phyloP scores from a whole-genome alignment of 2,888 invertebrate genomes.

The Habrosyne pyritoides region DNA sequence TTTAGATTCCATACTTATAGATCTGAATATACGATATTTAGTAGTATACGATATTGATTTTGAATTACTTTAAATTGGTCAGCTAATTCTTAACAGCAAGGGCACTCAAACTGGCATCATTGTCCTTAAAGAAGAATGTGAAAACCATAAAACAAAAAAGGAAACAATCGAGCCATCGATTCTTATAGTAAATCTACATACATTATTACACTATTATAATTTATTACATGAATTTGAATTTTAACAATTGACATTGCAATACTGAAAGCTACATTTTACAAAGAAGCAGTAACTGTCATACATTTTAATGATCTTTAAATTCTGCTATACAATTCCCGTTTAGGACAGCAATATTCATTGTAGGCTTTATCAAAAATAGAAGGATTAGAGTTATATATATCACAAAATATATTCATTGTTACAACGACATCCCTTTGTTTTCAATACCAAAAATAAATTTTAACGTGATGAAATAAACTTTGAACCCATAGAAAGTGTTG shows the following conservation, averaged over 20 bases:
- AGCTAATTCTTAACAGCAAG: background rate
- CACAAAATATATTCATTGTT: slow-evolving; percentile 83
- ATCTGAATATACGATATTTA: too few relatives aligned
- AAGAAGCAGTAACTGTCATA: slow-evolving; percentile 43
- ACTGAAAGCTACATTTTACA: slow-evolving; percentile 40
- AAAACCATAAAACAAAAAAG: background rate
- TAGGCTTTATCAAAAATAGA: slow-evolving; percentile 83
- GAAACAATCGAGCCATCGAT: background rate
- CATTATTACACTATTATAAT: background rate
- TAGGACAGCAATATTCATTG: slow-evolving; percentile 69
- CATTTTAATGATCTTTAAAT: slow-evolving; percentile 37
- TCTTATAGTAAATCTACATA: background rate
- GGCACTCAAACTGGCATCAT: background rate
- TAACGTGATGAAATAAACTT: slow-evolving; percentile 12
- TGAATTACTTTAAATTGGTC: background rate
- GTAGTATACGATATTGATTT: too few relatives aligned
- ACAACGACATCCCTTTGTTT: slow-evolving; percentile 69
- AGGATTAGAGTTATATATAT: slow-evolving; percentile 81
- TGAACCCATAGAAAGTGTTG: slow-evolving; percentile 9
- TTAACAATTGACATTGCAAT: slow-evolving; percentile 52
- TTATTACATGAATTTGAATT: slow-evolving; percentile 13
- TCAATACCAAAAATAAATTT: slow-evolving; percentile 60
- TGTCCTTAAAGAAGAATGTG: background rate
- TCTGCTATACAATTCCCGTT: slow-evolving; percentile 73
- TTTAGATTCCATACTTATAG: too few relatives aligned